Evolutionary conservation across 1,140 invertebrate genomes (phyloP), one percentile per base, ranked within the genome.

Genomic region (Homalodisca vitripennis): DNA sequence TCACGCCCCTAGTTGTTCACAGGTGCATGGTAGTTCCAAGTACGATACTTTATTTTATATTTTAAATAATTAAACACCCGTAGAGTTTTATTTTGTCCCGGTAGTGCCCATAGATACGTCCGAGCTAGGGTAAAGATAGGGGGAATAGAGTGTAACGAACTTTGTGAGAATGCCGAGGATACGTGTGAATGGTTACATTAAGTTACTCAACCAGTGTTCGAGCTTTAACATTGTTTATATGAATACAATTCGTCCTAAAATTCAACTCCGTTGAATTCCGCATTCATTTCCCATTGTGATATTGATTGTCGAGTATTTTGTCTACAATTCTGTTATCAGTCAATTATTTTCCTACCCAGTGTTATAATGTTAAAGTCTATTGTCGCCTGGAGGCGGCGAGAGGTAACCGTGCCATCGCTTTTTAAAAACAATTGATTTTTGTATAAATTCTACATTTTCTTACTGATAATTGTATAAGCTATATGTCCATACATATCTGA

Each of bases 401-500:
- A 66, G 63, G 63, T 47, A 66, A 66, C 63, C 63, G 63, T 66
- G 63, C 63, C 63, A 66, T 22, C 63, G 63, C 63, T 66, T 66
- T 66, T 66, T 66, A 66, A 41, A 31, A 66, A 66, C 31, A 60
- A 66, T 46, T 66, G 32, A 66, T 46, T 66, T 66, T 66, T 66
- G 63, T 66, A 66, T 66, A 47, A 66, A 66, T 66, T 66, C 63
- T 66, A 66, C 63, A 66, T 66, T 66, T 66, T 66, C 41, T 64
- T 60, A 60, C 55, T 27, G 27, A 64, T 31, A 20, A 63, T 46
- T 41, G 41, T 66, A 66, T 46, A 46, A 66, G 32, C 63, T 66
- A 27, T 66, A 22, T 66, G 63, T 66, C 34, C 32, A 66, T 66
- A 66, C 63, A 46, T 66, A 66, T 66, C 31, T 66, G 63, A 46